phyloP scores from a whole-genome alignment of 2,888 invertebrate genomes.

The Mesorhabditis sp. region DNA sequence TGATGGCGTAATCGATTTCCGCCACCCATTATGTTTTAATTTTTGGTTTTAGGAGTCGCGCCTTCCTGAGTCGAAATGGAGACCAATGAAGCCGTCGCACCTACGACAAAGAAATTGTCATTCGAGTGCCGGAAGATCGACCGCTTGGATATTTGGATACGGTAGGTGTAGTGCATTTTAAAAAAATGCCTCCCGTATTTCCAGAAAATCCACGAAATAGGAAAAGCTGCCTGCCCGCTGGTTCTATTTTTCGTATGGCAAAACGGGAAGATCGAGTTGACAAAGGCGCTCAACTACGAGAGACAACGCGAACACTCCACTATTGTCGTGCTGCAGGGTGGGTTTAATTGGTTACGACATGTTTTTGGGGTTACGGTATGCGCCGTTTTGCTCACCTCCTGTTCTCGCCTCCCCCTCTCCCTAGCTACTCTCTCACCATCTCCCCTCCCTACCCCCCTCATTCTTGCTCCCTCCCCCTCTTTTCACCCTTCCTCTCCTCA shows the following conservation, averaged over 20 bases:
- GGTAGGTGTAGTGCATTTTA: neutral
- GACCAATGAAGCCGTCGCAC: neutral
- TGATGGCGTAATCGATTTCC: too few relatives aligned
- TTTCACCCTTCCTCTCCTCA: too few relatives aligned
- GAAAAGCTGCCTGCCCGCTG: too few relatives aligned
- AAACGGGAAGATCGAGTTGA: constrained; percentile 4
- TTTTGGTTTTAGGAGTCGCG: neutral
- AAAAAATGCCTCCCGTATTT: neutral
- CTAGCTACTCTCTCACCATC: too few relatives aligned
- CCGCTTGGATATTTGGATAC: neutral
- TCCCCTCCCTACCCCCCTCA: too few relatives aligned
- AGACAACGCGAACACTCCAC: constrained; percentile 2
- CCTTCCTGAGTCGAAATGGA: neutral
- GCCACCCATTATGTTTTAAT: too few relatives aligned
- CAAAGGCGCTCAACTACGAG: constrained; percentile 3
- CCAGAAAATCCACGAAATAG: constrained; percentile 6
- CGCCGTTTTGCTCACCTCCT: too few relatives aligned
- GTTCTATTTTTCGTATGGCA: neutral
- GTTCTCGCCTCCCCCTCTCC: too few relatives aligned
- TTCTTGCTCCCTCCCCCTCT: too few relatives aligned
- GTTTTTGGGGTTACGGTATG: too few relatives aligned
- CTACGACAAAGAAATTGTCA: neutral
- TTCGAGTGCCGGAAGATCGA: neutral
- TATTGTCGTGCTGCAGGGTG: neutral
- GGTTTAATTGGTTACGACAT: neutral